Base-by-base conservation (phyloP, 2,888 invertebrate genomes). In the Netelia inedita region DNA sequence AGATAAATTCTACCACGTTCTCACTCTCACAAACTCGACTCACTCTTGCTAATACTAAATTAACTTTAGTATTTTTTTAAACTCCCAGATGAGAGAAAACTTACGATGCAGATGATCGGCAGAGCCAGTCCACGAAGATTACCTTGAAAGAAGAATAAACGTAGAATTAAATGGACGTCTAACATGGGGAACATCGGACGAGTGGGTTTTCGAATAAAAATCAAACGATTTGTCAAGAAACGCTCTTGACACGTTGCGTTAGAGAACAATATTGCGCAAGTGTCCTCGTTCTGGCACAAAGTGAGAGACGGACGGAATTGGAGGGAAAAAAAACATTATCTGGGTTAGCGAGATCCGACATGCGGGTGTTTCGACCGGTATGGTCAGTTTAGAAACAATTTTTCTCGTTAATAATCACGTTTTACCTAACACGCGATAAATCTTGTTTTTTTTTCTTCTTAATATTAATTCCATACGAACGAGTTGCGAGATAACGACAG, bases 21-120 rank as follows among this genome's bases (percentile, higher is more conserved):
- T 35, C 5, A n/a, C n/a, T n/a, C n/a, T n/a, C n/a, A n/a, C n/a
- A n/a, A n/a, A n/a, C n/a, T 81, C 21, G 10, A 21, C 57, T 57
- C 57, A 2, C 19, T 19, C 57, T 57, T 10, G 53, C n/a, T 35
- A 35, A 46, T 46, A 46, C 14, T 35, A 35, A 35, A 46, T 14
- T 46, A 14, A 14, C 16, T 57, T 3, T 9, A 8, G 57, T 19
- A 57, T 57, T 57, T 57, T 10, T n/a, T 57, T 57, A 19, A 19
- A 53, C 14, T 21, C 1, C 1, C 19, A 19, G 16, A 1, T 16
- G 10, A 19, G 53, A 19, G 10, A 61, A 74, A 72, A 86, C 86
- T 87, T 83, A 87, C 87, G 16, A 86, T 61, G 28, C 86, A 78
- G 19, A 86, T 61, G 69, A 87, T 68, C 65, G 80, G 74, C 74